Evolutionary conservation across 2,888 invertebrate genomes (phyloP), one percentile per base, ranked within the genome.

Genomic region (Acleris literana): DNA sequence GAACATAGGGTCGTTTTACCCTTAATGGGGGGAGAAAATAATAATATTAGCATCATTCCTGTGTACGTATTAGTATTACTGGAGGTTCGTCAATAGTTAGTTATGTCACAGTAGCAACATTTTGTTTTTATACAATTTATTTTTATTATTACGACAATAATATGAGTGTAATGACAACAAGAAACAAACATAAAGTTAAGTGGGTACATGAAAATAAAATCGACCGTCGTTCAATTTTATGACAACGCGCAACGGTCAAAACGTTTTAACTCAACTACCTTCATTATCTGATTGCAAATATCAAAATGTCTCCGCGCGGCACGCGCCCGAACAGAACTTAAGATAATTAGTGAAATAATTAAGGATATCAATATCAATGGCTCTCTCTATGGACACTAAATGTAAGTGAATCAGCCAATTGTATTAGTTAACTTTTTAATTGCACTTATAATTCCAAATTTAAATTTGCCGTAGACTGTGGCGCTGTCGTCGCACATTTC

Each of bases 381-480:
- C 18, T 5, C 29, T 29, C 16, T 22, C n/a, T 9, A 13, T 29
- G 22, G 39, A 29, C 25, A n/a, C 48, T 46, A 48, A 11, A 13
- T 17, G 58, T 52, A 48, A 52, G 53, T 49, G 49, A 48, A 20
- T 61, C 57, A 51, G 52, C 49, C 62, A 62, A 61, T 61, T 57
- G 52, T 53, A 49, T 68, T 20, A 49, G 48, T 68, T 67, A 59
- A 63, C n/a, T 39, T 64, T 68, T 60, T 52, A 64, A 68, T 68
- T 64, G 56, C 48, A 29, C 18, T 33, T 33, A 39, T 39, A 11
- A 7, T n/a, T 22, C 33, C 65, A 56, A 56, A 33, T 6, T 46
- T 61, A 46, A 13, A 17, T 56, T 51, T 56, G 29, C 56, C 0
- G 17, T 33, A 33, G 20, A 1, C 18, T 6, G 22, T 33, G 49